Conservation (phyloP, 2,888 invertebrate species). For the Criorhina ranunculi region DNA sequence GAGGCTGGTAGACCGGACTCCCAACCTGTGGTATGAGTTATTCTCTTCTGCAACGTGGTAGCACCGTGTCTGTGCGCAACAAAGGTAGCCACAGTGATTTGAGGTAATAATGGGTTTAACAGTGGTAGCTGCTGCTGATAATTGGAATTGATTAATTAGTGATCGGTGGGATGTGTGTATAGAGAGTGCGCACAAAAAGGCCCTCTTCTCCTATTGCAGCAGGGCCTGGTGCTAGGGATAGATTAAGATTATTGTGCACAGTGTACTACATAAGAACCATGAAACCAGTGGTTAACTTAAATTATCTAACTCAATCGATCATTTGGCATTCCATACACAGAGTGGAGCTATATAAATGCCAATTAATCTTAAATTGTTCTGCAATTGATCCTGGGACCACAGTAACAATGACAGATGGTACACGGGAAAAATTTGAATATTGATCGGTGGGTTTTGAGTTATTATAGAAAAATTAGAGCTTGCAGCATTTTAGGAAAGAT, state of each 20-base stretch:
- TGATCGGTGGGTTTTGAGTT: conserved; percentile 15
- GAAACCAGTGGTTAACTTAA: conserved; percentile 46
- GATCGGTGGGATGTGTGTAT: conserved; percentile 67
- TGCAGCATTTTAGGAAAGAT: no score
- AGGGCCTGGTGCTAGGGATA: conserved; percentile 16
- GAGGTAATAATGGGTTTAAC: conserved; percentile 73
- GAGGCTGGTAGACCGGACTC: conserved; percentile 6
- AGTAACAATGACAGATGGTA: conserved; percentile 48
- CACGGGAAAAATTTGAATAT: conserved; percentile 43
- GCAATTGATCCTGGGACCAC: conserved; percentile 58
- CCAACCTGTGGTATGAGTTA: conserved; percentile 40
- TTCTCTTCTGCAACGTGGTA: conserved; percentile 55
- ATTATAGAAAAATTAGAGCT: no score
- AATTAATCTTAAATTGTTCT: conserved; percentile 71
- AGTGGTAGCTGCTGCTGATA: conserved; percentile 76
- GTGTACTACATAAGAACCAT: conserved; percentile 27
- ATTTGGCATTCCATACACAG: conserved; percentile 58
- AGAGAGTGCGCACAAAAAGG: conserved; percentile 24
- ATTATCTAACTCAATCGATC: conserved; percentile 71
- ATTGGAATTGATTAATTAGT: conserved; percentile 77
- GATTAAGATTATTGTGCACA: conserved; percentile 41
- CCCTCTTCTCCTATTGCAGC: conserved; percentile 22
- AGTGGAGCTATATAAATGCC: conserved; percentile 19
- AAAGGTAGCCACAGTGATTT: conserved; percentile 67
- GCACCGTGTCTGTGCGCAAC: conserved; percentile 29